Percentiles rank a stretch among this genome's conserved stretches.
These are phyloP conservation scores for Drosophila kokeensis DNA, from an alignment of 2,888 invertebrate species.

Conservation along the genomic window DNA sequence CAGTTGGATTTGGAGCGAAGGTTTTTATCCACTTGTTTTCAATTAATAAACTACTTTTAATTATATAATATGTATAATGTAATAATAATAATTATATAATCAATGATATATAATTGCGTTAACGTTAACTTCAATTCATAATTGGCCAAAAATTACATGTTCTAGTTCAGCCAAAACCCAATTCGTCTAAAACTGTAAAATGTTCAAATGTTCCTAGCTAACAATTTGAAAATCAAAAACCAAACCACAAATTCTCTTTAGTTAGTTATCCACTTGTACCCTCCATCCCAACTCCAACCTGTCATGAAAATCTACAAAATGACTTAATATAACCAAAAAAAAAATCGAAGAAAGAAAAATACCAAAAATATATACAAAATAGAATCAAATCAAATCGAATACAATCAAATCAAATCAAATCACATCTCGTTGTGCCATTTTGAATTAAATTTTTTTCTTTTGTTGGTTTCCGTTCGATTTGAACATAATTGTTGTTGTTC, in stretches of 20 bases:
- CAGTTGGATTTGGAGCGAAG: constrained; percentile 91
- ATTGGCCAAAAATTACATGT: constrained; percentile 57
- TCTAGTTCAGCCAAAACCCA: constrained; percentile 47
- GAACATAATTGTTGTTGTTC: constrained; percentile 72
- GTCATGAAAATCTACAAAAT: constrained; percentile 23
- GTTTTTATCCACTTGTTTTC: constrained; percentile 89
- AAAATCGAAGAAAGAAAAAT: constrained; percentile 7
- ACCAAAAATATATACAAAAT: background rate
- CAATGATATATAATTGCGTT: constrained; percentile 60
- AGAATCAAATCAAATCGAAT: constrained; percentile 26
- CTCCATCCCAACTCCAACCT: constrained; percentile 15
- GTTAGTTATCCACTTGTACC: constrained; percentile 50
- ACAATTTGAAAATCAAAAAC: constrained; percentile 47
- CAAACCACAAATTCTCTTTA: constrained; percentile 44
- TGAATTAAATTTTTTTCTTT: constrained; percentile 17
- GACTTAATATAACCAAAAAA: constrained; percentile 14
- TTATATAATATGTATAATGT: constrained; percentile 64
- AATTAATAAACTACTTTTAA: constrained; percentile 78
- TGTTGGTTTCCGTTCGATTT: constrained; percentile 70
- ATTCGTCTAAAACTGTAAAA: constrained; percentile 54
- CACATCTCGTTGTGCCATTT: constrained; percentile 31
- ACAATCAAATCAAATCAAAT: constrained; percentile 18
- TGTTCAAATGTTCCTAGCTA: constrained; percentile 50
- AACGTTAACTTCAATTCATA: constrained; percentile 68
- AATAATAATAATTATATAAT: constrained; percentile 51